Evolutionary conservation across 2,888 invertebrate genomes (phyloP).

Genomic region (Nymphalis urticae): DNA sequence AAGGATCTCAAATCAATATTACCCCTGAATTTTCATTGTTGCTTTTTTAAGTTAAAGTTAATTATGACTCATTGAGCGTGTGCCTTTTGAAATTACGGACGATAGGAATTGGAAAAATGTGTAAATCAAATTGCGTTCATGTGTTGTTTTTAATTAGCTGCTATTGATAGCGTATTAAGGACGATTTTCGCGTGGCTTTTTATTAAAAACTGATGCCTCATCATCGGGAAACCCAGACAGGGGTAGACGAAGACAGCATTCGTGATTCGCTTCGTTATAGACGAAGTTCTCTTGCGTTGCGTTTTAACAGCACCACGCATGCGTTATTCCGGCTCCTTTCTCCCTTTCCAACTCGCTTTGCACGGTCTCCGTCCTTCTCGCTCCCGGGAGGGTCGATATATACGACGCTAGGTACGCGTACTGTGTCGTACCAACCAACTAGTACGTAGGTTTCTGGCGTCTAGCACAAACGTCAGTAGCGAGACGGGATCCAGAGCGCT

Average conservation of each 20-base stretch:
- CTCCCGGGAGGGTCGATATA: slow-evolving; percentile 79
- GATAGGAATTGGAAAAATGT: slow-evolving; percentile 28
- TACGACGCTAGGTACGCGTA: slow-evolving; percentile 78
- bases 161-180: slow-evolving; percentile 25
- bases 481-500: slow-evolving; percentile 62
- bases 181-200: slow-evolving; percentile 33
- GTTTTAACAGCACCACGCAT: slow-evolving; percentile 70
- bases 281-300: slow-evolving; percentile 54
- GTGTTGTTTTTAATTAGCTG: slow-evolving; percentile 30
- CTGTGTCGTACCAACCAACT: slow-evolving; percentile 65
- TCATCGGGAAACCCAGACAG: slow-evolving; percentile 77
- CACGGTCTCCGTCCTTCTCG: slow-evolving; percentile 52
- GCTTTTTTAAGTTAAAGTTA: slow-evolving; percentile 32
- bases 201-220: slow-evolving; percentile 70
- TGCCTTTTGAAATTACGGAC: slow-evolving; percentile 34
- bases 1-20: slow-evolving; percentile 18
- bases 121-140: slow-evolving; percentile 24
- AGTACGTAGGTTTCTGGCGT: slow-evolving; percentile 79
- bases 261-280: slow-evolving; percentile 67
- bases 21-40: slow-evolving; percentile 25
- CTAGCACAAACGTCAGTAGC: slow-evolving; percentile 64
- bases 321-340: slow-evolving; percentile 65
- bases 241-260: slow-evolving; percentile 74
- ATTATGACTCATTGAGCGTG: slow-evolving; percentile 34
- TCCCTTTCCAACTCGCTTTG: slow-evolving; percentile 53